Evolutionary conservation across 2,113 vertebrate species (phyloP).

Genomic region (Garra rufa): DNA sequence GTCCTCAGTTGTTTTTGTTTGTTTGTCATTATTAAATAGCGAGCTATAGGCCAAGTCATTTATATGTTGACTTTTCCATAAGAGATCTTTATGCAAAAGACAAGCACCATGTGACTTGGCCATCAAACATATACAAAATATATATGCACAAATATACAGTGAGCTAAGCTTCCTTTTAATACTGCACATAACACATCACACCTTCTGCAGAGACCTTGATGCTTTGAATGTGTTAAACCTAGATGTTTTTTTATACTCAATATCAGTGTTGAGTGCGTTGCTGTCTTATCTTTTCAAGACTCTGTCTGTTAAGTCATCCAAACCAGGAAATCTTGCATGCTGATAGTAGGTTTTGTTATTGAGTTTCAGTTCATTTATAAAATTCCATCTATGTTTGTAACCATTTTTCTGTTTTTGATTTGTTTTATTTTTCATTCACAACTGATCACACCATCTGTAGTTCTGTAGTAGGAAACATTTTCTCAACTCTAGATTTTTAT

Average conservation of each 20-base stretch:
- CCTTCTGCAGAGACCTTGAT: neutral
- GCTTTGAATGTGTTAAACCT: conserved; percentile 55
- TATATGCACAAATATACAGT: conserved; percentile 33
- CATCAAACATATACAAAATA: neutral
- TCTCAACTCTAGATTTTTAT: conserved; percentile 47
- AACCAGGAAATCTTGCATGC: conserved; percentile 69
- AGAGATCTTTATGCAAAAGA: conserved; percentile 55
- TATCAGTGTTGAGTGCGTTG: conserved; percentile 57
- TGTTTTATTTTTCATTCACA: conserved; percentile 57
- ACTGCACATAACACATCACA: conserved; percentile 2
- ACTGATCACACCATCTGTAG: conserved; percentile 62
- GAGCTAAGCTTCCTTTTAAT: conserved; percentile 33
- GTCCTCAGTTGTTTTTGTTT: conserved; percentile 49
- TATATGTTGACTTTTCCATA: conserved; percentile 41
- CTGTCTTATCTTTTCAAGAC: conserved; percentile 55
- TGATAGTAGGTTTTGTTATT: conserved; percentile 50
- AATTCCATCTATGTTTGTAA: conserved; percentile 44
- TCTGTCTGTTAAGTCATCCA: conserved; percentile 61
- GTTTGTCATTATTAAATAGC: conserved; percentile 45
- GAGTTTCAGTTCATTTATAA: conserved; percentile 47
- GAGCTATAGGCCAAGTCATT: neutral
- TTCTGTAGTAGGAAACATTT: conserved; percentile 50
- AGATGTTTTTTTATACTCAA: conserved; percentile 44
- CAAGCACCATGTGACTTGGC: conserved; percentile 44
- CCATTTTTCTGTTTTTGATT: conserved; percentile 32